Evolutionary conservation across 2,113 vertebrate species (phyloP), one percentile per base, ranked within the genome.

Genomic region (Anguilla japonica): DNA sequence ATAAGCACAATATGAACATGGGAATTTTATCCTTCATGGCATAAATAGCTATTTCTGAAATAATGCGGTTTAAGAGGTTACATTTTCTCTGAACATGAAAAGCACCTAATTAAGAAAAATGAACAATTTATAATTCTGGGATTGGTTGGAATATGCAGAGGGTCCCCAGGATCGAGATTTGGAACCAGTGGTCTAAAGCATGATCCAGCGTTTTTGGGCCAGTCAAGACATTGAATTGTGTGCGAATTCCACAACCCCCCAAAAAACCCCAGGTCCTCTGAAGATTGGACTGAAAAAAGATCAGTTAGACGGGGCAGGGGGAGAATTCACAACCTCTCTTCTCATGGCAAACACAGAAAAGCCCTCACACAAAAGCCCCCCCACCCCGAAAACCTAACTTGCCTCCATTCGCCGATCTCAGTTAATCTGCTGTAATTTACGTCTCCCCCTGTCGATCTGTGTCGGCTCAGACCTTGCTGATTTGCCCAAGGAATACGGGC

Each of bases 391-490:
- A 15, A 90, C 86, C 89, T 80, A 83, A 90, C 88, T 87, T 75
- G 41, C 34, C 57, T 15, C 46, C 84, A n/a, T 67, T 41, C 79
- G 85, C 79, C 85, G 43, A 87, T 89, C 87, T 88, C 82, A 86
- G 87, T 85, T 90, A 84, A 90, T 89, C 88, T 87, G 85, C 82
- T 90, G 84, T 89, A 82, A 91, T 90, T 89, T 89, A 85, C 34
- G 85, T 89, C 79, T 86, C 87, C 85, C 34, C 34, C 83, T 71
- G 82, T 83, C 34, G 67, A 83, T 20, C 34, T 81, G 40, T 84
- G 87, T 15, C 88, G 14, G 85, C 81, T 83, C 86, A 83, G 82
- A 53, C 79, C 82, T 60, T 67, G n/a, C 82, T 80, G 78, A 87
- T 40, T 86, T 87, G 43, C 40, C 71, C 18, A 67, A 81, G 84